Evolutionary conservation across 2,888 invertebrate genomes (phyloP).

Genomic region (Sipha maydis): DNA sequence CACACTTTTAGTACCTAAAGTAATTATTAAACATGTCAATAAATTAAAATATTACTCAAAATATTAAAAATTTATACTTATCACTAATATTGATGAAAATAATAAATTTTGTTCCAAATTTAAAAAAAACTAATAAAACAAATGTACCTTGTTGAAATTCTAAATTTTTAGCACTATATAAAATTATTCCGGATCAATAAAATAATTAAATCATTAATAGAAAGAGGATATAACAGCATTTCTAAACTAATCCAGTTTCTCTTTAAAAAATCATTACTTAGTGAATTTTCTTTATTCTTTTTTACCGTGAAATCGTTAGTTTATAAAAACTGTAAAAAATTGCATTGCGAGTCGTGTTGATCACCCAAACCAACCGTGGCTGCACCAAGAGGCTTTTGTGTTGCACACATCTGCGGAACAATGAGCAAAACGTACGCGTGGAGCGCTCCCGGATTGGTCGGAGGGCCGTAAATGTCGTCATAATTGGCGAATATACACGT

Average conservation of each 20-base stretch:
- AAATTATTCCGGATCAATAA: too few species aligned
- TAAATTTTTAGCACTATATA: too few species aligned
- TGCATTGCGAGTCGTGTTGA: slow-evolving; percentile 1
- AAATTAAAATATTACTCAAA: too few species aligned
- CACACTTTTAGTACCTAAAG: too few species aligned
- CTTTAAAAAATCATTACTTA: neutral
- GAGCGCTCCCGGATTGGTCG: slow-evolving; percentile 51
- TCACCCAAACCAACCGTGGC: neutral
- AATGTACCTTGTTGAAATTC: too few species aligned
- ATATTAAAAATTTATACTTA: too few species aligned
- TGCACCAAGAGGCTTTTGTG: slow-evolving; percentile 30
- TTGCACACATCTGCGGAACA: slow-evolving; percentile 51
- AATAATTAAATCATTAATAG: too few species aligned
- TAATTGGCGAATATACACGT: slow-evolving; percentile 48
- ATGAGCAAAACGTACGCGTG: slow-evolving; percentile 29
- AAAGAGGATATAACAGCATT: too few species aligned
- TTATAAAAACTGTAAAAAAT: neutral
- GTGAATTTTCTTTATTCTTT: neutral
- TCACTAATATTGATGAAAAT: too few species aligned
- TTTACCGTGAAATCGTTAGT: neutral
- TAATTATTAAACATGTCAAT: too few species aligned
- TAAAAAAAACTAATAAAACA: too few species aligned
- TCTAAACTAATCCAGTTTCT: neutral
- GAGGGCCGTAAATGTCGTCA: slow-evolving; percentile 59
- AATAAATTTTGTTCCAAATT: too few species aligned